phyloP scores from a whole-genome alignment of 2,888 invertebrate genomes.

The Eubasilissa splendida region DNA sequence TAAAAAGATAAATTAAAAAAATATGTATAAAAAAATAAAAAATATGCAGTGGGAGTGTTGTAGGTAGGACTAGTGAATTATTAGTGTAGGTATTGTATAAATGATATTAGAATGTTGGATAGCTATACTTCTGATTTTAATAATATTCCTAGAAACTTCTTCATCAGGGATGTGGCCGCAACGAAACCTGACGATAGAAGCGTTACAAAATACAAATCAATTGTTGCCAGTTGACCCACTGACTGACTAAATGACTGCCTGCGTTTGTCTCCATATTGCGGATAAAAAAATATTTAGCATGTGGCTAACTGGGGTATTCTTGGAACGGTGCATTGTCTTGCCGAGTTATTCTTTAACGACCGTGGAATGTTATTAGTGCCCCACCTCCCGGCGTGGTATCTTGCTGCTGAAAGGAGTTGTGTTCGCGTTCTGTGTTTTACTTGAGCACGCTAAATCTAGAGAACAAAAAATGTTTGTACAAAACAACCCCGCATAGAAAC shows the following conservation, averaged over 20 bases:
- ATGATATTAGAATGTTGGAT: too few relatives aligned
- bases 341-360: slow-evolving; percentile 28
- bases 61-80: too few relatives aligned
- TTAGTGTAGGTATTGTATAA: too few relatives aligned
- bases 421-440: background rate
- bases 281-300: slow-evolving; percentile 25
- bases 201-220: background rate
- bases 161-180: background rate
- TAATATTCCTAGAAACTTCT: too few relatives aligned
- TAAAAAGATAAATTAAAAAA: too few relatives aligned
- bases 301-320: background rate
- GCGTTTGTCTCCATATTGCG: background rate
- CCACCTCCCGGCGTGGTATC: slow-evolving; percentile 30
- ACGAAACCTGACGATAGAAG: background rate
- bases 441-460: background rate
- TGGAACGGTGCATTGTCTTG: background rate
- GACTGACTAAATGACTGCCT: slow-evolving; percentile 1
- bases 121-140: too few relatives aligned
- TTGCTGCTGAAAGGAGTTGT: background rate
- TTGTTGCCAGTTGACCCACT: slow-evolving; percentile 16
- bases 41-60: too few relatives aligned
- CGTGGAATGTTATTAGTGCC: slow-evolving; percentile 33
- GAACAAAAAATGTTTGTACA: too few relatives aligned
- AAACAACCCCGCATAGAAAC: too few relatives aligned
- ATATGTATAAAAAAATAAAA: too few relatives aligned